phyloP scores from a whole-genome alignment of 2,113 vertebrate genomes.

The Smithornis capensis region DNA sequence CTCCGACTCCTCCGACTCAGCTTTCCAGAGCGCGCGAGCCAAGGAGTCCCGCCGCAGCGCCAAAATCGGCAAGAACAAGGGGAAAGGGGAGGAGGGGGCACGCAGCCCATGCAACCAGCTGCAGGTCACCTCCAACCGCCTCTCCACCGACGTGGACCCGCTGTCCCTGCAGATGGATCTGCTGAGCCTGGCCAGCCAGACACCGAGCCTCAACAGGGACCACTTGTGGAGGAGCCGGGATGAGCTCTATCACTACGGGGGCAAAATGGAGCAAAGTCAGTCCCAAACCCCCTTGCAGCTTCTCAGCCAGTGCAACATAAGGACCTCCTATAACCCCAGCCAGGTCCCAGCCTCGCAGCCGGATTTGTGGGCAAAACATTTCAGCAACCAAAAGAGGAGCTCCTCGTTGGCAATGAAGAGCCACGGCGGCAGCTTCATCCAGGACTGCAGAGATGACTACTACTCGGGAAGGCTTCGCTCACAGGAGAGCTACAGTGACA shows the following conservation, averaged over 20 bases:
- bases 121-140: conserved; percentile 80
- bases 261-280: conserved; percentile 78
- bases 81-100: conserved; percentile 74
- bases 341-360: conserved; percentile 77
- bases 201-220: conserved; percentile 90
- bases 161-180: conserved; percentile 98
- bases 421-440: conserved; percentile 86
- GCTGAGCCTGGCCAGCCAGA: conserved; percentile 95
- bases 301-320: conserved; percentile 92
- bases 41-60: conserved; percentile 91
- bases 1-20: conserved; percentile 93
- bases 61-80: conserved; percentile 86
- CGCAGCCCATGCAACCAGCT: conserved; percentile 71
- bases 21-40: conserved; percentile 93
- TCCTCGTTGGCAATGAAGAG: conserved; percentile 87
- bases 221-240: conserved; percentile 89
- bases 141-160: conserved; percentile 91
- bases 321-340: conserved; percentile 82
- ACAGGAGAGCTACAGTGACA: conserved; percentile 90
- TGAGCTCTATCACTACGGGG: conserved; percentile 82
- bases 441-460: conserved; percentile 84
- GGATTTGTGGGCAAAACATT: conserved; percentile 85
- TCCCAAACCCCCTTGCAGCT: conserved; percentile 88
- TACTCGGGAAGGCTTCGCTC: conserved; percentile 84
- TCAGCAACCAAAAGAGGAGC: conserved; percentile 83